Base-by-base conservation (phyloP, 2,113 vertebrate species). In the Phodopus roborovskii region DNA sequence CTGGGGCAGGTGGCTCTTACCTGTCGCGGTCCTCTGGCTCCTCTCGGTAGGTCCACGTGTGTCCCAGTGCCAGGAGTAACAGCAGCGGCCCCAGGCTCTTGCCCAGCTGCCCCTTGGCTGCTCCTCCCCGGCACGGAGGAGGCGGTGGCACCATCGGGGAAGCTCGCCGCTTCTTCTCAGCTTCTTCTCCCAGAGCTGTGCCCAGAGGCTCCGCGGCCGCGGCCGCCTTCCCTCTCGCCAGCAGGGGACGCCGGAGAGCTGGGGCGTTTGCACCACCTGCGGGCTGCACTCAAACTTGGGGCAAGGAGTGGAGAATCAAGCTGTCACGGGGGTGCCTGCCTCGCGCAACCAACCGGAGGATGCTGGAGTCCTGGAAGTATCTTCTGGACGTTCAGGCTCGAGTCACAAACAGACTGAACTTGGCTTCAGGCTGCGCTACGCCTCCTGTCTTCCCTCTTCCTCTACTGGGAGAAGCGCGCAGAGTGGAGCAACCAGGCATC, bases 21-120 rank as follows among this genome's bases (percentile, higher is more conserved):
- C 99, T 99, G 98, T 99, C 98, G 79, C 97, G 97, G 96, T 98
- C 99, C 98, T 99, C 99, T 42, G 98, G 96, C 96, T 99, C 99
- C 89, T 99, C 98, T 71, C 99, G 98, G 98, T 99, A 99, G 96
- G 99, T 99, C 99, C 99, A 99, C 24, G 99, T 97, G 96, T 99
- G 98, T 82, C 98, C 99, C 83, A 98, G 98, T 0, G 99, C 99
- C 98, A 99, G 98, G 90, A 98, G 98, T 96, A 98, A 97, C 22
- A 98, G 97, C 96, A 98, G 98, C 89, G 97, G 97, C 92, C 97
- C 98, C 97, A 98, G 97, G 97, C 98, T 98, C 96, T 97, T 97
- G 98, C 96, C 94, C 96, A 97, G 97, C 95, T 95, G 98, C 85
- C 96, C 75, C 96, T 93, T 94, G 90, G 97, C 97, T 94, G 92